phyloP scores from a whole-genome alignment of 2,113 vertebrate genomes.

The zebrafish (Danio rerio) region DNA sequence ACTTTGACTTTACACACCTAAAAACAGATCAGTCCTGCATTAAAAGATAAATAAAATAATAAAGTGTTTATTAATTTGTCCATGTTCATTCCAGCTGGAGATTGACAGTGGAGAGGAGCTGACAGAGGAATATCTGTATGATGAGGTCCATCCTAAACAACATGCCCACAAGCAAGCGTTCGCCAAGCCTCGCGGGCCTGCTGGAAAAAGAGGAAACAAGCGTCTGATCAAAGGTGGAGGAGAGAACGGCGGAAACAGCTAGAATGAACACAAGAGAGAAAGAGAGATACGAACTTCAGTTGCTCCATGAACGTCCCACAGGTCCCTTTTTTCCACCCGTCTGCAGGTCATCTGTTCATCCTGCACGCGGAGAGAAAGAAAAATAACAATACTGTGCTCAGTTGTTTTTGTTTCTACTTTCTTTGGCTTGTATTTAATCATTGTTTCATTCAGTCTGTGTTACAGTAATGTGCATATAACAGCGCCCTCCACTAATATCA shows the following conservation, averaged over 20 bases:
- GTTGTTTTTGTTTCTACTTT: constrained; percentile 37
- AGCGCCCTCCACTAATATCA: too few relatives aligned
- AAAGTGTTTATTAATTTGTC: background rate
- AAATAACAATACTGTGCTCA: background rate
- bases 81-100: constrained; percentile 81
- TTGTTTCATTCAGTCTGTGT: constrained; percentile 34
- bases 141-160: constrained; percentile 96
- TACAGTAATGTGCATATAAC: constrained; percentile 14
- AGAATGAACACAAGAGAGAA: constrained; percentile 66
- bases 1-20: too few relatives aligned
- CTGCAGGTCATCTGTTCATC: background rate
- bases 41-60: too few relatives aligned
- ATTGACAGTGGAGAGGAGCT: constrained; percentile 91
- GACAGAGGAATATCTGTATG: constrained; percentile 91
- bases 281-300: constrained; percentile 21
- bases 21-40: too few relatives aligned
- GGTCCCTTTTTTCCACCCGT: background rate
- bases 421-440: constrained; percentile 43
- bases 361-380: background rate
- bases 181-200: constrained; percentile 92
- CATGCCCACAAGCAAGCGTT: constrained; percentile 94
- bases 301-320: constrained; percentile 15
- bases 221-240: constrained; percentile 88
- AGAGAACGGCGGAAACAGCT: constrained; percentile 84
- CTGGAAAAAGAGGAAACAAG: constrained; percentile 95